Evolutionary conservation across 2,797 vertebrate genomes (phyloP).

Genomic region (Menidia menidia): DNA sequence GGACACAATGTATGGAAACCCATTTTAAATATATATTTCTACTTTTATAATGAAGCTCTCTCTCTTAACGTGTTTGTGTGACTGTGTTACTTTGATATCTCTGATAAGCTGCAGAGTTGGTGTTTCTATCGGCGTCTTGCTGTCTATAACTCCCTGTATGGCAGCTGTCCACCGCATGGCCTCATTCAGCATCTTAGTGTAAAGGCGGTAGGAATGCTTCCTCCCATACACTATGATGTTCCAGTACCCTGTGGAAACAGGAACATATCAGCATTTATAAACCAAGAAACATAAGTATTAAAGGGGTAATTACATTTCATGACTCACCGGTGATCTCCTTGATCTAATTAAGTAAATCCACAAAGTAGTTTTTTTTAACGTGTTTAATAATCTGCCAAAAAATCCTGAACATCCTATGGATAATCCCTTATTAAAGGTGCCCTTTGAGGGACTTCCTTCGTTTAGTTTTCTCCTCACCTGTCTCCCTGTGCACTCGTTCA

Average conservation of each 20-base stretch:
- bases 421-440: constrained; percentile 56
- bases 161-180: constrained; percentile 92
- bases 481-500: constrained; percentile 90
- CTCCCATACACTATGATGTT: constrained; percentile 91
- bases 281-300: not conserved
- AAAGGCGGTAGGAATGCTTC: constrained; percentile 92
- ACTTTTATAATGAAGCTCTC: not conserved
- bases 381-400: constrained; percentile 7
- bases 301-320: not conserved
- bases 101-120: constrained; percentile 93
- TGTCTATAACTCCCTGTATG: constrained; percentile 92
- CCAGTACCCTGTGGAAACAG: constrained; percentile 87
- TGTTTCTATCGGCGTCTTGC: constrained; percentile 92
- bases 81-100: constrained; percentile 88
- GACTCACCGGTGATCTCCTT: not conserved
- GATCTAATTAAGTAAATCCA: not conserved
- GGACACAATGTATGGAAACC: not conserved
- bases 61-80: not conserved
- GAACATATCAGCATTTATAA: not conserved
- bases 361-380: not conserved
- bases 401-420: not conserved
- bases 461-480: constrained; percentile 77
- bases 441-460: constrained; percentile 9
- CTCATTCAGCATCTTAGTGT: constrained; percentile 91
- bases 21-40: not conserved